Percentiles rank a stretch among this genome's conserved stretches.
Evolutionary conservation across 2,888 invertebrate species (phyloP).

Genomic region (Poecilus cupreus): DNA sequence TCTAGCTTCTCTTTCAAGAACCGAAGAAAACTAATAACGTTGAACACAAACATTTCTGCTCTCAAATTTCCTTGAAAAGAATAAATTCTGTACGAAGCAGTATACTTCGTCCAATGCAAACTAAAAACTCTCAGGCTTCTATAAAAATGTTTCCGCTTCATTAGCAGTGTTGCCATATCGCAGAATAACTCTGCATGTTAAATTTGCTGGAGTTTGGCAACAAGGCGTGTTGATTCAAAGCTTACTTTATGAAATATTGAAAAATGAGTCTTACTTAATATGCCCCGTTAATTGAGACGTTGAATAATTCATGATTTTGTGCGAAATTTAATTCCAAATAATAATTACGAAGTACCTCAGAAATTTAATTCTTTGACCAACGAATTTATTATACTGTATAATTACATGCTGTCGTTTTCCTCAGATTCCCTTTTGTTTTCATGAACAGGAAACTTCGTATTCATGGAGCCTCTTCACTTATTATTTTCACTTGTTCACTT

Average conservation of each 20-base stretch:
- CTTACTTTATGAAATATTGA: conserved; percentile 37
- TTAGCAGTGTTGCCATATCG: conserved; percentile 29
- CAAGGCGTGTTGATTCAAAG: conserved; percentile 16
- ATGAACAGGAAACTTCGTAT: neutral
- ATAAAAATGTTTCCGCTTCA: conserved; percentile 27
- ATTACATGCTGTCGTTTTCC: neutral
- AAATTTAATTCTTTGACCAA: conserved; percentile 39
- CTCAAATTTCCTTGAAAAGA: neutral
- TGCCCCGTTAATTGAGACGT: conserved; percentile 22
- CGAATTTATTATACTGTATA: neutral
- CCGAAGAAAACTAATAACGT: neutral
- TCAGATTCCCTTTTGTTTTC: neutral
- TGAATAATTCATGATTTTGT: conserved; percentile 24
- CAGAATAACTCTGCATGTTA: conserved; percentile 3
- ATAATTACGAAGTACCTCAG: conserved; percentile 17
- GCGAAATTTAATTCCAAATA: conserved; percentile 25
- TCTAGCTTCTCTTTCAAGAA: neutral
- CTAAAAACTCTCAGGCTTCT: conserved; percentile 4
- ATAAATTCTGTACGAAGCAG: neutral
- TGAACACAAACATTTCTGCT: neutral
- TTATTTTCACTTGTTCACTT: too few relatives aligned
- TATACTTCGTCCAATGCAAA: neutral
- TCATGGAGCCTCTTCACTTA: neutral
- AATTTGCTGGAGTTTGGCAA: conserved; percentile 22
- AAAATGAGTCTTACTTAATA: conserved; percentile 32